These are phyloP conservation scores for Leptodactylus fuscus DNA, from an alignment of 2,113 vertebrate species.

Conservation along the genomic window DNA sequence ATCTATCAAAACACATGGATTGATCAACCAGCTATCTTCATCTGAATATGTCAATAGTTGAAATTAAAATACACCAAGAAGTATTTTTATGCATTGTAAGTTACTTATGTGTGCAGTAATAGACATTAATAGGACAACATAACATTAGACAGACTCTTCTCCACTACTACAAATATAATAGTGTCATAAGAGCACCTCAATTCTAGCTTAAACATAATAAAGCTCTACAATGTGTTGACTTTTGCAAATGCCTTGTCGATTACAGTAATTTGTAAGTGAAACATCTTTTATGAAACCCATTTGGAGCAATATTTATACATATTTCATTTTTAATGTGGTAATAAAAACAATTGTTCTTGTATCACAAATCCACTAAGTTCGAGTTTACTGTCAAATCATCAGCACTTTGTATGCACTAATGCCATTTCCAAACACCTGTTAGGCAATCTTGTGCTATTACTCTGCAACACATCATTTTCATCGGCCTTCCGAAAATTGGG, in stretches of 20 bases:
- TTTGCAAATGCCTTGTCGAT: neutral
- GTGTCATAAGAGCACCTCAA: neutral
- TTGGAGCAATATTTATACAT: conserved; percentile 15
- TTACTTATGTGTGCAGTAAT: neutral
- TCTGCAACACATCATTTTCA: conserved; percentile 51
- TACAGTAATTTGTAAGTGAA: conserved; percentile 10
- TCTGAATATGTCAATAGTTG: too few relatives aligned
- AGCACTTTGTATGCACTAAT: conserved; percentile 23
- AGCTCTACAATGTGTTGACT: neutral
- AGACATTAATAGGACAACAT: neutral
- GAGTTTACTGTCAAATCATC: neutral
- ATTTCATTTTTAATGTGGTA: neutral
- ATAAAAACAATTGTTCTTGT: conserved; percentile 35
- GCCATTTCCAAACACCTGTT: conserved; percentile 43
- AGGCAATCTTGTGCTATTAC: neutral
- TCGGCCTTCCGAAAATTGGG: conserved; percentile 16
- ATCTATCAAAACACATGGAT: too few relatives aligned
- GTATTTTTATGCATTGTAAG: neutral
- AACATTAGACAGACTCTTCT: neutral
- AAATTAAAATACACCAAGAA: too few relatives aligned
- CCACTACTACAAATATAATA: neutral
- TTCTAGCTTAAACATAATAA: too few relatives aligned
- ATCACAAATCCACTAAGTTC: neutral
- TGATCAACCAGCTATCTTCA: too few relatives aligned
- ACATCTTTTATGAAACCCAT: conserved; percentile 26